These are phyloP conservation scores for Scaptomyza cyrtandrae DNA, from an alignment of 2,888 invertebrate genomes.

Conservation along the genomic window DNA sequence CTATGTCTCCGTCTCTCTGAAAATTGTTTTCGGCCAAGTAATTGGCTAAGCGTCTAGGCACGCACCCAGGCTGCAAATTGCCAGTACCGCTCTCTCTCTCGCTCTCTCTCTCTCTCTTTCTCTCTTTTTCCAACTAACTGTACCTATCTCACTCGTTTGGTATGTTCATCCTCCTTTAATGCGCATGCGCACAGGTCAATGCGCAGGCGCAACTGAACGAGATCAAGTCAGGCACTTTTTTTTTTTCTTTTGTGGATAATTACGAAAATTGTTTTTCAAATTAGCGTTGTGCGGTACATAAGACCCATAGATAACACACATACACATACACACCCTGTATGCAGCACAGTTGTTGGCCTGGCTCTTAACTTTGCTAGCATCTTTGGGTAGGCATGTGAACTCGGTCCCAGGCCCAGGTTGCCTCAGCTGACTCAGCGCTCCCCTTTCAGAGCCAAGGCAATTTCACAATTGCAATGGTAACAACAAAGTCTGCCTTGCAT, in stretches of 20 bases:
- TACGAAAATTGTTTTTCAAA: constrained; percentile 84
- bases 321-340: constrained; percentile 29
- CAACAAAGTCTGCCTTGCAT: constrained; percentile 73
- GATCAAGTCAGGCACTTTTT: constrained; percentile 59
- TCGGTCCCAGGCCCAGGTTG: constrained; percentile 18
- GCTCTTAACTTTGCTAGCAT: constrained; percentile 60
- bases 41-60: constrained; percentile 79
- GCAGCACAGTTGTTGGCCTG: constrained; percentile 29
- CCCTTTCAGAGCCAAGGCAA: constrained; percentile 52
- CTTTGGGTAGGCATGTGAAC: constrained; percentile 55
- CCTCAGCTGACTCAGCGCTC: constrained; percentile 32
- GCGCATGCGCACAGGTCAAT: constrained; percentile 78
- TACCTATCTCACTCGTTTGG: constrained; percentile 4
- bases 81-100: constrained; percentile 28
- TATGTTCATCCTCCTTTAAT: constrained; percentile 73
- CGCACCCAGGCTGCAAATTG: constrained; percentile 75
- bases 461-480: constrained; percentile 77
- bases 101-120: constrained; percentile 1
- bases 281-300: constrained; percentile 83
- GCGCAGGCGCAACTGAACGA: constrained; percentile 76
- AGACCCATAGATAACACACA: constrained; percentile 78
- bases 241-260: constrained; percentile 79
- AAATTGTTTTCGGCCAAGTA: constrained; percentile 78
- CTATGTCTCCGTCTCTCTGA: constrained; percentile 66
- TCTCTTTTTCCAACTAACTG: background rate